Base-by-base conservation (phyloP, 2,888 invertebrate genomes). In the Drosophila putrida region DNA sequence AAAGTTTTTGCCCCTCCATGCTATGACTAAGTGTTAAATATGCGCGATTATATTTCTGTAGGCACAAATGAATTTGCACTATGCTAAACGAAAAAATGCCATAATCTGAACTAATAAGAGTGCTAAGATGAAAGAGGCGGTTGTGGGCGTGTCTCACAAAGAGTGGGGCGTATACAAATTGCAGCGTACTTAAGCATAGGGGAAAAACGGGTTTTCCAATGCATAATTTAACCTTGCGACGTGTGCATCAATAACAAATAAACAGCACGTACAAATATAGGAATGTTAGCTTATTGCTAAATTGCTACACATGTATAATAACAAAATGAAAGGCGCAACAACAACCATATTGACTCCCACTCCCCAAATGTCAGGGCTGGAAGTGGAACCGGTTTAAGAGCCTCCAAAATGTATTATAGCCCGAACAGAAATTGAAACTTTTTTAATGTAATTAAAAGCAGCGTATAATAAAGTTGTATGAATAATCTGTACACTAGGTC, bases 181-280 rank as follows among this genome's bases (percentile, higher is more conserved):
- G 64, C 58, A 57, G 54, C 33, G 36, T 31, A 11, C 9, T 6
- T 6, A 11, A 54, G 20, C 38, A 43, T 44, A 61, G 43, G 20
- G 20, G 44, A 20, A 71, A 80, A 68, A 75, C 70, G 46, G 61
- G 77, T 82, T 82, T 77, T 67, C 53, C 64, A 51, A 67, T 62
- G 49, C 38, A 20, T 53, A 61, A 53, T 50, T 85, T 74, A 79
- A 85, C 88, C 82, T 82, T 77, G 86, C 73, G 68, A 66, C 62
- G 82, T 79, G 80, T 82, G 85, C 80, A 77, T 65, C 62, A 69
- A 69, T 66, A 66, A 69, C 53, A 81, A 75, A 73, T 66, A 59
- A 70, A 74, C 58, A 20, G 53, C 61, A 76, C 64, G 61, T 65
- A 67, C 44, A 59, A 41, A 36, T 60, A 44, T 31, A 54, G 39